Evolutionary conservation across 23 tunicate genomes (phyloP).

Genomic region (Clavelina lepadiformis): DNA sequence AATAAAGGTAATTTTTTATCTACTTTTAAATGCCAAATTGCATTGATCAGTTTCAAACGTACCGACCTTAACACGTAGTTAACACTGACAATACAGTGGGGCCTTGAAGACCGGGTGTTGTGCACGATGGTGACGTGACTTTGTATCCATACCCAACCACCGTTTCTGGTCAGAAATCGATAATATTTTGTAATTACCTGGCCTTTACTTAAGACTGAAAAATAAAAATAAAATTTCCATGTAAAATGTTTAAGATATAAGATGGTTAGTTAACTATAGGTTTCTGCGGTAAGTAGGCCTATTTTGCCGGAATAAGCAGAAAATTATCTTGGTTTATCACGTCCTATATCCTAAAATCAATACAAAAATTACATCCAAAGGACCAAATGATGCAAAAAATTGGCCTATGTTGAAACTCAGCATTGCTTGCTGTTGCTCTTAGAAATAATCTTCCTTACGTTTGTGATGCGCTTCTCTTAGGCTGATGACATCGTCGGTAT

Average conservation of each 20-base stretch:
- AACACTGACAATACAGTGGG: constrained; percentile 92
- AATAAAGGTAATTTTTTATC: background rate
- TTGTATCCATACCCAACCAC: constrained; percentile 92
- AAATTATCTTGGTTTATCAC: too few relatives aligned
- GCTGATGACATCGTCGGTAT: constrained; percentile 42
- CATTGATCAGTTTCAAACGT: background rate
- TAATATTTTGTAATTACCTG: constrained; percentile 88
- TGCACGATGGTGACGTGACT: constrained; percentile 88
- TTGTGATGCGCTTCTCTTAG: constrained; percentile 78
- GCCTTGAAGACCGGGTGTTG: constrained; percentile 90
- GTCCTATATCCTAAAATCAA: too few relatives aligned
- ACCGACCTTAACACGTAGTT: constrained; percentile 78
- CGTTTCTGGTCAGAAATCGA: constrained; percentile 71
- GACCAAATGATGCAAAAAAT: too few relatives aligned
- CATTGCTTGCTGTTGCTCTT: background rate
- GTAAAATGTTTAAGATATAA: too few relatives aligned
- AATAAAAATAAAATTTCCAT: too few relatives aligned
- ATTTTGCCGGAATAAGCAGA: too few relatives aligned
- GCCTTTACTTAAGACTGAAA: constrained; percentile 81
- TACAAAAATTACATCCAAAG: too few relatives aligned
- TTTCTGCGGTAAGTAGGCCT: too few relatives aligned
- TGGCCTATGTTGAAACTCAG: background rate
- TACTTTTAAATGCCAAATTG: background rate
- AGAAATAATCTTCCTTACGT: constrained; percentile 28
- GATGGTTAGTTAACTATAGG: too few relatives aligned